These are phyloP conservation scores for Atta colombica DNA, from an alignment of 1,140 invertebrate species.

Conservation along the genomic window DNA sequence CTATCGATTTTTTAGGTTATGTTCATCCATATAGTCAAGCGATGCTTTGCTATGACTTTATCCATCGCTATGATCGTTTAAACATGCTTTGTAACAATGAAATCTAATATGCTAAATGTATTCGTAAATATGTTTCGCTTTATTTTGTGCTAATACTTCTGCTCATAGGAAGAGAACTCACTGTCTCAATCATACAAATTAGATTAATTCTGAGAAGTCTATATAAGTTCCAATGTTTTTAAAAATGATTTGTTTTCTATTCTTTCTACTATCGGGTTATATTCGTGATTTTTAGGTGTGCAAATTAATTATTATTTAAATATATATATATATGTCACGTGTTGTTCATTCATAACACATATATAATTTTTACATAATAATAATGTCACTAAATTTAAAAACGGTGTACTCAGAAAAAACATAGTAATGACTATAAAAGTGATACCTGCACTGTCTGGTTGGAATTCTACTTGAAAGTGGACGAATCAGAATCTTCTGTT, in stretches of 20 bases:
- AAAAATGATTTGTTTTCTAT: slow-evolving; percentile 2
- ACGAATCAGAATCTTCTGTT: too few species aligned
- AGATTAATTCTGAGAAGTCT: not conserved
- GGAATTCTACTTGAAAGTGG: too few species aligned
- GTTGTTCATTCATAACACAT: not conserved
- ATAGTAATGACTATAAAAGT: too few species aligned
- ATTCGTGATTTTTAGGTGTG: not conserved
- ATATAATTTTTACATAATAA: not conserved
- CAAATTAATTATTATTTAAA: not conserved
- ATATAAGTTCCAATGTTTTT: not conserved
- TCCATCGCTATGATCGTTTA: slow-evolving; percentile 12
- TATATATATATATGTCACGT: not conserved
- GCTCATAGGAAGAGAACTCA: not conserved
- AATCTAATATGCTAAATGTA: not conserved
- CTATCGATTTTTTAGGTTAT: slow-evolving; percentile 63
- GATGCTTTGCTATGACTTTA: slow-evolving; percentile 20
- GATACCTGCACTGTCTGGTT: too few species aligned
- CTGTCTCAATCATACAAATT: not conserved
- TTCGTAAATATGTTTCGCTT: not conserved
- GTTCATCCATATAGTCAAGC: slow-evolving; percentile 4
- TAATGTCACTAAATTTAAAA: slow-evolving; percentile 25
- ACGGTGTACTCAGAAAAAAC: not conserved
- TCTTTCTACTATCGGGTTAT: not conserved
- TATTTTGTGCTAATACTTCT: slow-evolving; percentile 16
- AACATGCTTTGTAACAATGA: not conserved